phyloP scores from a whole-genome alignment of 1,140 invertebrate genomes.

The Eupristina koningsbergeri region DNA sequence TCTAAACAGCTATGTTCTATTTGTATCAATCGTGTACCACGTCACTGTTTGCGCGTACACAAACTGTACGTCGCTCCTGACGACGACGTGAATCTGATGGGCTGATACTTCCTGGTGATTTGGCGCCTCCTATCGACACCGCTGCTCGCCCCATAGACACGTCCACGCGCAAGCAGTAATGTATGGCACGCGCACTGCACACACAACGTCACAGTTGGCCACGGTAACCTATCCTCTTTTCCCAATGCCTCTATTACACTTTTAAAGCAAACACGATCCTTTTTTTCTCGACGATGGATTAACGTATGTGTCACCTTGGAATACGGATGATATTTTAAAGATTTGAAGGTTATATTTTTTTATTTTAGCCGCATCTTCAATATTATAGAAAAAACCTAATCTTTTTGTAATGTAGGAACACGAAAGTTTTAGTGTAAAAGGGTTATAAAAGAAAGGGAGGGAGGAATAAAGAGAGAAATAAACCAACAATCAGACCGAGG shows the following conservation, averaged over 20 bases:
- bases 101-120: conserved; percentile 3
- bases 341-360: background rate
- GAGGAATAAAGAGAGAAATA: background rate
- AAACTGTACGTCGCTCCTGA: background rate
- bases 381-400: background rate
- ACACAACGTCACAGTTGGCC: background rate
- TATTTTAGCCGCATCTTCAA: background rate
- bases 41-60: background rate
- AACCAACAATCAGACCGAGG: background rate
- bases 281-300: background rate
- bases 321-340: too few relatives aligned
- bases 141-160: conserved; percentile 41
- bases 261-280: background rate
- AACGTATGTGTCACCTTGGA: background rate
- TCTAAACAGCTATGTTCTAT: background rate
- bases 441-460: background rate
- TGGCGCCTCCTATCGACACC: conserved; percentile 8
- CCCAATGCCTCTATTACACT: background rate
- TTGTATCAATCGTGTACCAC: background rate
- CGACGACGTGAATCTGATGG: background rate
- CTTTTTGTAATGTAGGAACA: background rate
- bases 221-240: background rate
- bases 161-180: conserved; percentile 25
- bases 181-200: conserved; percentile 16
- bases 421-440: background rate